Base-by-base conservation (phyloP, 2,888 invertebrate genomes). In the Chaitophorus viminalis region DNA sequence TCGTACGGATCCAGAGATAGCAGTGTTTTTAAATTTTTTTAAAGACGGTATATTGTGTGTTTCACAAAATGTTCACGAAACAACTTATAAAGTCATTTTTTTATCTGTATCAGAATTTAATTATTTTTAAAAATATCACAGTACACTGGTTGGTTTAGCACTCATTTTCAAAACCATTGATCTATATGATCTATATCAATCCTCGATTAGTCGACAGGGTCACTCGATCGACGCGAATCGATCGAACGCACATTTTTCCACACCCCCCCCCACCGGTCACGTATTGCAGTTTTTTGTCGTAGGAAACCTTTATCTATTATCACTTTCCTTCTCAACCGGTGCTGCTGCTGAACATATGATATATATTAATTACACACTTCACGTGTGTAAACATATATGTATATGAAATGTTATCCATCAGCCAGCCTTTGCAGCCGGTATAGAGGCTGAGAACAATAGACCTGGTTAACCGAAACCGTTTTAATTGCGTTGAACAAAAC, bases 401-500 rank as follows among this genome's bases (percentile, higher is more conserved):
- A 25, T 60, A 25, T 60, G 60, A 60, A 21, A 60, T 60, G 3
- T 25, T 60, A 60, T 60, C 68, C 68, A 25, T 68, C 29, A 68
- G 68, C 29, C 68, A 11, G 68, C 25, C 68, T 17, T 54, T 54
- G 18, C 46, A 21, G n/a, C 31, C 33, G 8, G 21, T 8, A 11
- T 2, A 17, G 5, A 29, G 14, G 33, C 21, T 52, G 31, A 25
- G 31, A 82, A 82, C 82, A 82, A 82, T 81, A 9, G 46, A 29
- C 14, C 29, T 31, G 72, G 72, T 82, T 82, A 82, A 82, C 82
- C 52, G 72, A 52, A 82, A 82, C 82, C 72, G 82, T 82, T 82
- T 82, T 52, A 72, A 82, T 82, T 70, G 46, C 21, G 18, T 11
- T 70, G 31, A 46, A 72, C 82, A 82, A 82, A 82, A 82, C 52